phyloP scores from a whole-genome alignment of 2,888 invertebrate species.

The Malacosoma neustria region DNA sequence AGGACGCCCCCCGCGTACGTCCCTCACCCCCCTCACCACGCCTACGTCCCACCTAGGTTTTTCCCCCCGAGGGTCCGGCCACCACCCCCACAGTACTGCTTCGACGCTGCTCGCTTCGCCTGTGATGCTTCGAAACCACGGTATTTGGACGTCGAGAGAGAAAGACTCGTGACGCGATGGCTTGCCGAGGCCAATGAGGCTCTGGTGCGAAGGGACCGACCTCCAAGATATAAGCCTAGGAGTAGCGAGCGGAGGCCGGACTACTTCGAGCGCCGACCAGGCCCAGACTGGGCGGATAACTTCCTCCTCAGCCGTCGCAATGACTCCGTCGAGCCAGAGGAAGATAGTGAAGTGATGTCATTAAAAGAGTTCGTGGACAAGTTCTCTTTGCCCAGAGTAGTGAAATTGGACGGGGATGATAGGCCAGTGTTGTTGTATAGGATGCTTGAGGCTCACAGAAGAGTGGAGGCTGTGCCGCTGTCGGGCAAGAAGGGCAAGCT shows the following conservation, averaged over 20 bases:
- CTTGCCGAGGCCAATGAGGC: constrained; percentile 69
- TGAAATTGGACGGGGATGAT: constrained; percentile 70
- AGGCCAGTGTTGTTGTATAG: constrained; percentile 77
- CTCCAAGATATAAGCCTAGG: constrained; percentile 60
- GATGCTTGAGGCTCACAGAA: constrained; percentile 76
- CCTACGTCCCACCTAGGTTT: constrained; percentile 61
- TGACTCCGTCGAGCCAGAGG: constrained; percentile 60
- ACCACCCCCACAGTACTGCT: constrained; percentile 69
- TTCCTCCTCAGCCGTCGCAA: constrained; percentile 54
- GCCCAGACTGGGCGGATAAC: constrained; percentile 64
- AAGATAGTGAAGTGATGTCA: constrained; percentile 66
- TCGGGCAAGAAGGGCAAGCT: constrained; percentile 72
- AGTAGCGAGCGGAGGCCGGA: constrained; percentile 68
- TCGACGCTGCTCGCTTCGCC: constrained; percentile 69
- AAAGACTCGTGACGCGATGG: constrained; percentile 65
- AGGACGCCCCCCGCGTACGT: constrained; percentile 70
- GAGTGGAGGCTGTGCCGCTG: constrained; percentile 77
- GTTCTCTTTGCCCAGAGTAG: constrained; percentile 76
- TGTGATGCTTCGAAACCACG: constrained; percentile 66
- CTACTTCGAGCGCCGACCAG: constrained; percentile 47
- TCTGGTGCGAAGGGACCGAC: constrained; percentile 54
- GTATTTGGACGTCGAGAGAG: constrained; percentile 65
- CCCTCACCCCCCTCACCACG: constrained; percentile 61
- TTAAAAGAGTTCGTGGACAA: constrained; percentile 76
- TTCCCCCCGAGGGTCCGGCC: constrained; percentile 61